Conservation (phyloP, 2,797 vertebrate genomes). For the Anabas testudineus region DNA sequence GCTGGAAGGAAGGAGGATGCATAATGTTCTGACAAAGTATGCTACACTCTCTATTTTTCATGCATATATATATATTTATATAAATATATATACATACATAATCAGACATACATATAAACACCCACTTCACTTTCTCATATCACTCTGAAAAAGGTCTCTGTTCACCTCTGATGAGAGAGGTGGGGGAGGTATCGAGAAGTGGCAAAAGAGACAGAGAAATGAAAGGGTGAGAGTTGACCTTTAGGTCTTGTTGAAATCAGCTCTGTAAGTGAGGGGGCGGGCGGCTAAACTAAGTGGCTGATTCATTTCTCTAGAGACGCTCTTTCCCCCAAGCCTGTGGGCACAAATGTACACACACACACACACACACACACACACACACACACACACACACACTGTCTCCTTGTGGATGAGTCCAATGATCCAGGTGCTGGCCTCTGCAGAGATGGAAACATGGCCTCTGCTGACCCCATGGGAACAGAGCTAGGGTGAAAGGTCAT, state of each 20-base stretch:
- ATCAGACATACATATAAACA: slow-evolving; percentile 11
- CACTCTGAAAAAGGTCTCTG: slow-evolving; percentile 68
- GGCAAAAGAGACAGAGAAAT: slow-evolving; percentile 65
- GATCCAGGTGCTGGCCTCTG: slow-evolving; percentile 78
- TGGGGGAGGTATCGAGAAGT: slow-evolving; percentile 57
- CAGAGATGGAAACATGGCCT: slow-evolving; percentile 64
- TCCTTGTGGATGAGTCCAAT: slow-evolving; percentile 57
- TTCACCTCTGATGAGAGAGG: slow-evolving; percentile 67
- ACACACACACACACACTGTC: slow-evolving; percentile 33
- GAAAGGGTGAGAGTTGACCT: slow-evolving; percentile 81
- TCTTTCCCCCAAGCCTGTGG: slow-evolving; percentile 36
- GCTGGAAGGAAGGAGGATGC: slow-evolving; percentile 2
- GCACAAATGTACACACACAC: slow-evolving; percentile 25
- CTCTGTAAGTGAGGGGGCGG: slow-evolving; percentile 80
- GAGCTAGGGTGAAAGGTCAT: slow-evolving; percentile 70
- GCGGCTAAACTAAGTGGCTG: slow-evolving; percentile 77
- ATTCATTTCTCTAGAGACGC: slow-evolving; percentile 79
- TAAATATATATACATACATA: not conserved
- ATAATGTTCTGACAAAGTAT: slow-evolving; percentile 6
- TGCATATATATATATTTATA: slow-evolving; percentile 8
- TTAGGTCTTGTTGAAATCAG: slow-evolving; percentile 70
- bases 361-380: slow-evolving; percentile 35
- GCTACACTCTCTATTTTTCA: slow-evolving; percentile 3
- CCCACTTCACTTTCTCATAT: slow-evolving; percentile 56
- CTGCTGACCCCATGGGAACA: slow-evolving; percentile 67